Conservation (phyloP, 2,113 vertebrate species). For the Rhabdomys dilectus region DNA sequence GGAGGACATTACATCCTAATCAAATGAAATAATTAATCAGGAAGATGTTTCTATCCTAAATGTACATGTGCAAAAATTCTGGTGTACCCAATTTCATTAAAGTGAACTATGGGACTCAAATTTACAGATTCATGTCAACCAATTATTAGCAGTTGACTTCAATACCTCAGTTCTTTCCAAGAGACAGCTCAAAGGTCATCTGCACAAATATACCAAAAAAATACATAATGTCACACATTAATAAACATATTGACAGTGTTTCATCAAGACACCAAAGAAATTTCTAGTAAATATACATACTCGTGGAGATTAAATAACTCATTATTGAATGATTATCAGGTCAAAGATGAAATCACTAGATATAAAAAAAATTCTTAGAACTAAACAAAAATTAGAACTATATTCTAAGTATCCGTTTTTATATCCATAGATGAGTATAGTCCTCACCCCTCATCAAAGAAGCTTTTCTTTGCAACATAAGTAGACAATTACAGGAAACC, state of each 20-base stretch:
- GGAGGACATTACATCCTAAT: not conserved
- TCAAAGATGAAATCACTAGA: not conserved
- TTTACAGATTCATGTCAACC: not conserved
- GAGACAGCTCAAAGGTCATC: too few relatives aligned
- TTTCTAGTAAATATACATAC: not conserved
- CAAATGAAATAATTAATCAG: not conserved
- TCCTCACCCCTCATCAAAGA: not conserved
- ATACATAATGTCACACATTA: not conserved
- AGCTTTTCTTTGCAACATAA: not conserved
- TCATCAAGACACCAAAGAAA: not conserved
- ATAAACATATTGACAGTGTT: not conserved
- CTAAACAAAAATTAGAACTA: not conserved
- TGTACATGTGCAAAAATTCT: not conserved
- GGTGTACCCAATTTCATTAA: not conserved
- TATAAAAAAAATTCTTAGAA: not conserved
- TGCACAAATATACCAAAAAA: not conserved
- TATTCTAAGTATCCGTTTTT: not conserved
- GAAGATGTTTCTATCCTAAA: not conserved
- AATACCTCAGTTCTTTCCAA: not conserved
- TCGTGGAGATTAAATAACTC: not conserved
- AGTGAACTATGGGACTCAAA: not conserved
- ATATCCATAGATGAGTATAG: not conserved
- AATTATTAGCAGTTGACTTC: not conserved
- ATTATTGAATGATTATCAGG: not conserved
- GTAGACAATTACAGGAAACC: not conserved